These are phyloP conservation scores for Plotosus lineatus DNA, from an alignment of 2,113 vertebrate genomes.

Conservation along the genomic window DNA sequence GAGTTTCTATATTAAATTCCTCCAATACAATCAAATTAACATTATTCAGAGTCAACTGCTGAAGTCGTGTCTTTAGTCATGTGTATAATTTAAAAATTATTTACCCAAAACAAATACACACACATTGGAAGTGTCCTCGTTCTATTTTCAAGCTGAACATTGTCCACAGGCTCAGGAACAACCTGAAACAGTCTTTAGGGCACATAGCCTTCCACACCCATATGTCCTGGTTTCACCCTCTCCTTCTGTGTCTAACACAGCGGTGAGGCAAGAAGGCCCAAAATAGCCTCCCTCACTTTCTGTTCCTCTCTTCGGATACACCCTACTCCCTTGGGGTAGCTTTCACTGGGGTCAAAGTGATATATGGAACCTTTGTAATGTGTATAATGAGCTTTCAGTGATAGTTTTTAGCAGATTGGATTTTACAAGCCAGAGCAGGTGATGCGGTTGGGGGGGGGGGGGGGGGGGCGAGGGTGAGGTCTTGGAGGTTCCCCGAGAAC, in stretches of 20 bases:
- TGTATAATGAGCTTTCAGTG: slow-evolving; percentile 20
- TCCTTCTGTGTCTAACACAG: slow-evolving; percentile 32
- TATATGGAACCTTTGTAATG: slow-evolving; percentile 8
- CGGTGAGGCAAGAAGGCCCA: slow-evolving; percentile 54
- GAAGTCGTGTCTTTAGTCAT: background rate
- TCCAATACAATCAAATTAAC: background rate
- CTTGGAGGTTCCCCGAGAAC: background rate
- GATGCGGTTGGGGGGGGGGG: background rate
- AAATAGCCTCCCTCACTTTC: slow-evolving; percentile 71
- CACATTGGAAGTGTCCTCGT: background rate
- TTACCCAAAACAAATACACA: background rate
- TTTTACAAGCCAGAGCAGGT: slow-evolving; percentile 1
- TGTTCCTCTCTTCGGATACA: slow-evolving; percentile 76
- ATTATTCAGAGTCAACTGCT: background rate
- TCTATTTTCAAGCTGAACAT: background rate
- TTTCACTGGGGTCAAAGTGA: background rate
- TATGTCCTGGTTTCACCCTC: slow-evolving; percentile 19
- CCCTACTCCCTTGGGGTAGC: slow-evolving; percentile 59
- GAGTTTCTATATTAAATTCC: background rate
- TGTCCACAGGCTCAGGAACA: background rate
- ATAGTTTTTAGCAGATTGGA: background rate
- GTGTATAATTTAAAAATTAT: background rate
- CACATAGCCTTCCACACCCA: background rate
- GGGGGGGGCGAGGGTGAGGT: background rate
- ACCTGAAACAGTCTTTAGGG: background rate